Percentiles rank a stretch among this genome's conserved stretches.
Conservation (phyloP, 2,888 invertebrate genomes). For the Heterodera filipjevi region DNA sequence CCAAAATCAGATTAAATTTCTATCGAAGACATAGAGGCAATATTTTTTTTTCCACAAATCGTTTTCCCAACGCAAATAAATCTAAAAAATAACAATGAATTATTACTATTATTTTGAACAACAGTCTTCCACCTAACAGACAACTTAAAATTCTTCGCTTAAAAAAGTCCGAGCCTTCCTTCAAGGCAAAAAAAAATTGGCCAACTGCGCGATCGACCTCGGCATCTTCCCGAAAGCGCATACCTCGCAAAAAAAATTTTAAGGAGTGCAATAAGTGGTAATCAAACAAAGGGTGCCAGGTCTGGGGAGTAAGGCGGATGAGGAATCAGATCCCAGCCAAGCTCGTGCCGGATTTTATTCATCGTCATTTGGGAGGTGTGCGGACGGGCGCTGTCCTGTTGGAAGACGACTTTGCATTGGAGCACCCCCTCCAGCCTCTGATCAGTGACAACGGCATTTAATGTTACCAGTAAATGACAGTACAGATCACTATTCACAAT, state of each 20-base stretch:
- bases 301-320: slow-evolving; percentile 46
- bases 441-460: not conserved
- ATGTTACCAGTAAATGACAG: not conserved
- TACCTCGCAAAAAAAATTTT: slow-evolving; percentile 24
- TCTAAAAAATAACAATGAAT: not conserved
- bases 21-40: no score
- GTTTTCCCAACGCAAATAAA: no score
- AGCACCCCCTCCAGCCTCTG: no score
- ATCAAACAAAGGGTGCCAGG: slow-evolving; percentile 40
- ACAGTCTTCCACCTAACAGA: not conserved
- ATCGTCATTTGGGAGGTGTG: not conserved
- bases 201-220: slow-evolving; percentile 13
- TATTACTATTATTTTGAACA: not conserved
- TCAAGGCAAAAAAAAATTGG: not conserved
- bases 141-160: not conserved
- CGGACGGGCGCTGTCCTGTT: no score
- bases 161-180: not conserved
- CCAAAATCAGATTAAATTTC: no score
- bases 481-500: not conserved
- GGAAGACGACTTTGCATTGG: no score
- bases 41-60: no score
- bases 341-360: not conserved
- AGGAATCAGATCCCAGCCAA: slow-evolving; percentile 39
- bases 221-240: slow-evolving; percentile 23
- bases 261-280: slow-evolving; percentile 29